These are phyloP conservation scores for Cetonia aurata DNA, from an alignment of 2,888 invertebrate genomes.

Conservation along the genomic window DNA sequence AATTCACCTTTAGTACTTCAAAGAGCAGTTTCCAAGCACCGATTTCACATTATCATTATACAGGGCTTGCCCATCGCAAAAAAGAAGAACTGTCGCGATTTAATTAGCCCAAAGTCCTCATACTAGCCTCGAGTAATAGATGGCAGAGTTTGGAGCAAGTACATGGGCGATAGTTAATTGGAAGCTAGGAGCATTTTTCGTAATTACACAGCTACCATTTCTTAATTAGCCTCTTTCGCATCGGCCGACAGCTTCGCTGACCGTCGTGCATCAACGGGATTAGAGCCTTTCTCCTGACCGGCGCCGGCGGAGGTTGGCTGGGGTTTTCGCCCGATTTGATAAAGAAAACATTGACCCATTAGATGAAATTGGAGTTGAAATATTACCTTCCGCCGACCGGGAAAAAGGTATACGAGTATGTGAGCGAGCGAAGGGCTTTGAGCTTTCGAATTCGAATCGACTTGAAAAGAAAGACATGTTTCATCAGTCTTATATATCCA, in stretches of 20 bases:
- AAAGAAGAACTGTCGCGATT: no score
- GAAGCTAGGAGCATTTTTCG: conserved; percentile 7
- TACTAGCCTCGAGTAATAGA: no score
- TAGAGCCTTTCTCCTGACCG: conserved; percentile 1
- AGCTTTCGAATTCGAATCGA: conserved; percentile 11
- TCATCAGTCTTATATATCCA: background rate
- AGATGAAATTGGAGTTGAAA: conserved; percentile 30
- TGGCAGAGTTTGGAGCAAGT: no score
- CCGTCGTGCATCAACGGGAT: conserved; percentile 10
- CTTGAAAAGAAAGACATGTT: conserved; percentile 8
- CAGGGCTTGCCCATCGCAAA: no score
- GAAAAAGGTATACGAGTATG: background rate
- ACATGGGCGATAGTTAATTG: conserved; percentile 8
- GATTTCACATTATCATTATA: no score
- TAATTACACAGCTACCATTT: conserved; percentile 11
- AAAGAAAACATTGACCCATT: conserved; percentile 12
- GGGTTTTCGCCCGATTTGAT: conserved; percentile 9
- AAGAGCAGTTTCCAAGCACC: no score
- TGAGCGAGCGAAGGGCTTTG: background rate
- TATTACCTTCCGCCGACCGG: conserved; percentile 5
- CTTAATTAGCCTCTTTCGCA: conserved; percentile 6
- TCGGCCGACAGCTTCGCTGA: background rate
- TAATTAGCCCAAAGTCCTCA: no score
- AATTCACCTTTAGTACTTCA: no score
- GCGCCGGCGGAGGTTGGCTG: no score